Conservation (phyloP, 2,797 vertebrate species). For the Esox lucius region DNA sequence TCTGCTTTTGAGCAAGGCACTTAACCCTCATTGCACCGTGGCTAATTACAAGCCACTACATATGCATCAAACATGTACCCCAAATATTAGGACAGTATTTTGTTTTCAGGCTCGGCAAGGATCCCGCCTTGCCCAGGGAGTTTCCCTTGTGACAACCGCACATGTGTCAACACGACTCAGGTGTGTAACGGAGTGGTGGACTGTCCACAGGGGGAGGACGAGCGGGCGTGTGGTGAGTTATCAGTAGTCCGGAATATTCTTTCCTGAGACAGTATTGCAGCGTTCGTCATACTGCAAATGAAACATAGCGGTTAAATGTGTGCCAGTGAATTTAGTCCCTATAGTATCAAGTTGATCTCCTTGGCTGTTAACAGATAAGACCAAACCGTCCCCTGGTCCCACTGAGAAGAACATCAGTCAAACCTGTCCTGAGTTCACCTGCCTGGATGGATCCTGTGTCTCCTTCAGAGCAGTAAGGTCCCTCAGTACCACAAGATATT, state of each 20-base stretch:
- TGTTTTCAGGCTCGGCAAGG: conserved; percentile 68
- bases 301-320: background rate
- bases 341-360: background rate
- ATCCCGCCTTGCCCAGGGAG: conserved; percentile 78
- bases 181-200: conserved; percentile 77
- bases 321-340: background rate
- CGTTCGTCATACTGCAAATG: too few species aligned
- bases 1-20: too few species aligned
- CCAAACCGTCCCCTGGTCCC: conserved; percentile 43
- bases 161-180: conserved; percentile 74
- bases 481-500: background rate
- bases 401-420: conserved; percentile 61
- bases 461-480: conserved; percentile 75
- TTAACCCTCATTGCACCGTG: too few species aligned
- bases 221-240: conserved; percentile 78
- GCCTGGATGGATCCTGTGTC: conserved; percentile 77
- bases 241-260: background rate
- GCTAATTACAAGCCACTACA: background rate
- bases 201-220: conserved; percentile 81
- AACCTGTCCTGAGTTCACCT: conserved; percentile 81
- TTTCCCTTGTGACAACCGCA: conserved; percentile 76
- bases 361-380: conserved; percentile 51
- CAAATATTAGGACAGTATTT: background rate
- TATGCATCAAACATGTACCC: background rate
- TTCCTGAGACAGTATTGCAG: too few species aligned